A percentile compares a stretch with the other conserved stretches of the same genome.
phyloP scores from a whole-genome alignment of 2,888 invertebrate genomes.

The Hyalella azteca region DNA sequence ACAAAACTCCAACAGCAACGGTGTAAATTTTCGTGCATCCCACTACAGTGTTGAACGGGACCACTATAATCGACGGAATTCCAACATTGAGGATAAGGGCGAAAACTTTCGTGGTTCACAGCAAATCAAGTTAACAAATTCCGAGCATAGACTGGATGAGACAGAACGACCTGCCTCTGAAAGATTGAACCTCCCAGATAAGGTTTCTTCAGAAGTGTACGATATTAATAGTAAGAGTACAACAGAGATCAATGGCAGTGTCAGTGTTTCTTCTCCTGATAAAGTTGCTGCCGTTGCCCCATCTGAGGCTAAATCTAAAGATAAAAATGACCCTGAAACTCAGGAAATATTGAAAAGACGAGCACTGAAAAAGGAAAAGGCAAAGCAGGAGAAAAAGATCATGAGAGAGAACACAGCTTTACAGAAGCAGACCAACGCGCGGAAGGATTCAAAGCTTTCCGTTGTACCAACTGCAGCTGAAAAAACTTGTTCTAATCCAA shows the following conservation, averaged over 20 bases:
- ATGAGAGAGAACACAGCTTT: not conserved
- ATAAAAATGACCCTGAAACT: conserved; percentile 23
- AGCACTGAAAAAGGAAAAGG: conserved; percentile 8
- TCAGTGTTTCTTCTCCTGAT: not conserved
- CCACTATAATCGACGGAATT: too few relatives aligned
- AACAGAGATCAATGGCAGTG: not conserved
- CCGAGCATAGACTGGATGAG: not conserved
- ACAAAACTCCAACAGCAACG: too few relatives aligned
- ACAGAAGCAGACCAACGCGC: conserved; percentile 13
- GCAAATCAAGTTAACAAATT: not conserved
- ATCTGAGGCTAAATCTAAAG: not conserved
- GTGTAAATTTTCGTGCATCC: too few relatives aligned
- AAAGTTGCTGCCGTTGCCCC: not conserved
- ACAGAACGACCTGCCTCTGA: not conserved
- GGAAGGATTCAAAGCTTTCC: conserved; percentile 24
- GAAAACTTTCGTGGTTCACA: conserved; percentile 1
- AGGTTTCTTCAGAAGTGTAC: not conserved
- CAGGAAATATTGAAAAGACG: conserved; percentile 2
- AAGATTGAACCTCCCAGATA: not conserved
- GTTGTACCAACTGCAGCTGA: not conserved
- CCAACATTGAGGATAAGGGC: too few relatives aligned
- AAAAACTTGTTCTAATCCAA: not conserved
- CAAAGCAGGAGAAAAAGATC: conserved; percentile 19
- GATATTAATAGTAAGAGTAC: not conserved
- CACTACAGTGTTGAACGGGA: too few relatives aligned